phyloP scores from a whole-genome alignment of 2,888 invertebrate genomes.

The Arrhopalites spinosus region DNA sequence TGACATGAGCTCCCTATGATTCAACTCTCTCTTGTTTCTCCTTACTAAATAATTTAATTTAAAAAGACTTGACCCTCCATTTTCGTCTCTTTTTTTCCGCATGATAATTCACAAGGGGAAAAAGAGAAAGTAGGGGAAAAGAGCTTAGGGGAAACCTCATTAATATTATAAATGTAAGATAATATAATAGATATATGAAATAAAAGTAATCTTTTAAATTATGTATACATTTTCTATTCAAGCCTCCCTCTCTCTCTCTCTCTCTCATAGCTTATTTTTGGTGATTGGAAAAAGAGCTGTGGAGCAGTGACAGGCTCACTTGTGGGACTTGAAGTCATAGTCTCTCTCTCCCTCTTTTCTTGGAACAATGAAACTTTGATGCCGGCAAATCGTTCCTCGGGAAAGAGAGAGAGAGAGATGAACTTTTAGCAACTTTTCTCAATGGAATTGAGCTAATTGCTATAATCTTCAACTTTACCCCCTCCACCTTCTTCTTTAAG shows the following conservation, averaged over 20 bases:
- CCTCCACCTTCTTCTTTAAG: slow-evolving; percentile 6
- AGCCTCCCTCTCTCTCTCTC: too few relatives aligned
- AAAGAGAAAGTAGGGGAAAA: neutral
- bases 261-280: neutral
- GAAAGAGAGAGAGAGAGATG: slow-evolving; percentile 13
- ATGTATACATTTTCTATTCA: too few relatives aligned
- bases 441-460: slow-evolving; percentile 48
- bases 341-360: neutral
- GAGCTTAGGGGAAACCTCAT: slow-evolving; percentile 1
- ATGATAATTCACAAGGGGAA: neutral
- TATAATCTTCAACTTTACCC: slow-evolving; percentile 37
- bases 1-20: too few relatives aligned
- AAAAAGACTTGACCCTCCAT: neutral
- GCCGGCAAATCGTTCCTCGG: neutral
- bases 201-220: too few relatives aligned
- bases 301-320: slow-evolving; percentile 8
- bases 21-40: too few relatives aligned
- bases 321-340: slow-evolving; percentile 2
- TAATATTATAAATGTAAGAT: too few relatives aligned
- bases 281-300: neutral
- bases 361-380: neutral
- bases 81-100: too few relatives aligned
- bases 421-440: slow-evolving; percentile 34
- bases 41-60: neutral
- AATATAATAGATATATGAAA: too few relatives aligned